A percentile compares a stretch with the other conserved stretches of the same genome.
Evolutionary conservation across 2,888 invertebrate genomes (phyloP).

Genomic region (Nymphalis c-album): DNA sequence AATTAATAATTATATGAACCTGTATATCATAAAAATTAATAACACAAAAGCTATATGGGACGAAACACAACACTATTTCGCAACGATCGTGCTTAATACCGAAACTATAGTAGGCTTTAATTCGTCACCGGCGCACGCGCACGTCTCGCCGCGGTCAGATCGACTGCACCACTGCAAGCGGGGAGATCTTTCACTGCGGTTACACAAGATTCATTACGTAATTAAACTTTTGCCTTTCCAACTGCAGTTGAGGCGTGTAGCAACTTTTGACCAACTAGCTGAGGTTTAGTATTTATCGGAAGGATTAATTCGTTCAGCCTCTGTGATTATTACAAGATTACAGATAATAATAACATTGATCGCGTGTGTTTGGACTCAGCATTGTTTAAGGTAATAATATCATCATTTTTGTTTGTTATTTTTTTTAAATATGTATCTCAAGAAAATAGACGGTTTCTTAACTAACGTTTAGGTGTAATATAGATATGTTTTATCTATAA

Average conservation of each 20-base stretch:
- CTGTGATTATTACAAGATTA: not conserved
- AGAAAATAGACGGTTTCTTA: no score
- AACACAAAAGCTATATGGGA: constrained; percentile 9
- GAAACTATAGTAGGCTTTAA: constrained; percentile 2
- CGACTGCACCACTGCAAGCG: constrained; percentile 60
- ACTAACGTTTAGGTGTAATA: no score
- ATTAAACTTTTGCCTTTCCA: constrained; percentile 70
- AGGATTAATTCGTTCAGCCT: constrained; percentile 2
- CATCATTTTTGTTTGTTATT: no score
- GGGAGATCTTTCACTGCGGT: constrained; percentile 68
- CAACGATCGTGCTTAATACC: constrained; percentile 21
- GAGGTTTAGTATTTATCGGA: not conserved
- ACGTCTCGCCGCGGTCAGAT: constrained; percentile 56
- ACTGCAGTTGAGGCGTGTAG: constrained; percentile 36
- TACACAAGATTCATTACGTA: constrained; percentile 70
- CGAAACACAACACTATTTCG: constrained; percentile 28
- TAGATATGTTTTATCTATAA: no score
- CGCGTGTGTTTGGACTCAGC: not conserved
- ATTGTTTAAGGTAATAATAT: not conserved
- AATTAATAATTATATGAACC: no score
- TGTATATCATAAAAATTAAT: not conserved
- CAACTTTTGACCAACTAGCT: constrained; percentile 13
- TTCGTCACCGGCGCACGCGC: constrained; percentile 36
- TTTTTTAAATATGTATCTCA: no score
- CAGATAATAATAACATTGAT: not conserved